Evolutionary conservation across 2,797 vertebrate genomes (phyloP).

Genomic region (Gadopsis bispinosus): DNA sequence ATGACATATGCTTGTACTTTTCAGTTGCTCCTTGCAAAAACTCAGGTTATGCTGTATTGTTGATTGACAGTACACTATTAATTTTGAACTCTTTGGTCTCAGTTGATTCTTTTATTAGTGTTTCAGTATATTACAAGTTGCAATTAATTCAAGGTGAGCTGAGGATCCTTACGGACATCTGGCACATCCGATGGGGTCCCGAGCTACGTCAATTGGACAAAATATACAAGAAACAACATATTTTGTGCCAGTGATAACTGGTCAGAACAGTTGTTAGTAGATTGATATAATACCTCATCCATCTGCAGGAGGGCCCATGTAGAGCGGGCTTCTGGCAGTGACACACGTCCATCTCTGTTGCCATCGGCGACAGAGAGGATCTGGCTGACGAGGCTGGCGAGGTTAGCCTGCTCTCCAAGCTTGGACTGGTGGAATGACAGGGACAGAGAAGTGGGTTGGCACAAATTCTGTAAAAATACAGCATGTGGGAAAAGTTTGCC

Average conservation of each 20-base stretch:
- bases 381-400: conserved; percentile 90
- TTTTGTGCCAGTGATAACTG: neutral
- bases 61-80: no score
- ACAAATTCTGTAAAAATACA: no score
- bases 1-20: no score
- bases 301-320: conserved; percentile 97
- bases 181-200: no score
- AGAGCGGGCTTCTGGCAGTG: conserved; percentile 95
- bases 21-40: no score
- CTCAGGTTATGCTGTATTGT: no score
- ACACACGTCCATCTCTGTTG: conserved; percentile 96
- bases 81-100: no score
- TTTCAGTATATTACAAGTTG: no score
- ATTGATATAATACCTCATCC: conserved; percentile 85
- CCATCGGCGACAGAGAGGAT: conserved; percentile 94
- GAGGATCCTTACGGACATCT: no score
- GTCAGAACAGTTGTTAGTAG: neutral
- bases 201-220: neutral
- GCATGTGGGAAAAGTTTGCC: no score
- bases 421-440: conserved; percentile 86
- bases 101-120: no score
- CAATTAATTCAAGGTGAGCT: no score
- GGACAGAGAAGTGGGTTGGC: neutral
- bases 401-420: conserved; percentile 94
- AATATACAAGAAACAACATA: neutral